phyloP scores from a whole-genome alignment of 2,797 vertebrate genomes.

The Sparus aurata region DNA sequence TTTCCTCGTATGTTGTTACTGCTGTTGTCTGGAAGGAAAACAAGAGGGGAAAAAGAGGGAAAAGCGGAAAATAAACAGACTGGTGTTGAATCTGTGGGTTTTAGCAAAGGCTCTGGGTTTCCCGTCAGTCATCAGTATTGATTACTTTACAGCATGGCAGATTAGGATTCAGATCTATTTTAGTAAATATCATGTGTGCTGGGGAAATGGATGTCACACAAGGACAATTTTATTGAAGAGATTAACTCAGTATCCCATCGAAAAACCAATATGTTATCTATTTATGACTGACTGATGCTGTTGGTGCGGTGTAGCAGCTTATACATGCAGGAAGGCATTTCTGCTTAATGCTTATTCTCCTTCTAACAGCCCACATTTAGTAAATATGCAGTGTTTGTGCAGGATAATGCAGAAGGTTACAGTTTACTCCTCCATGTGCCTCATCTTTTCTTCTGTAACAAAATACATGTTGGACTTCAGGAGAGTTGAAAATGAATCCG shows the following conservation, averaged over 20 bases:
- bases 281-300: constrained; percentile 36
- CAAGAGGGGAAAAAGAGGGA: background rate
- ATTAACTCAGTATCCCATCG: constrained; percentile 38
- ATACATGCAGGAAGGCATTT: background rate
- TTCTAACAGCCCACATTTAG: background rate
- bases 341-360: background rate
- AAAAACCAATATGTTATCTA: constrained; percentile 42
- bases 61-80: background rate
- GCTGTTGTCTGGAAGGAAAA: background rate
- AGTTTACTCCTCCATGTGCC: background rate
- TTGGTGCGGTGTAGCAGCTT: background rate
- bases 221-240: constrained; percentile 38
- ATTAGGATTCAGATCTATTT: constrained; percentile 37
- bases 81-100: constrained; percentile 7
- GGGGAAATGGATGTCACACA: background rate
- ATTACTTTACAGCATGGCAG: constrained; percentile 26
- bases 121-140: constrained; percentile 32
- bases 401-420: constrained; percentile 9
- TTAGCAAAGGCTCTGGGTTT: constrained; percentile 1
- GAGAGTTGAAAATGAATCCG: background rate
- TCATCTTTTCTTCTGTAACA: constrained; percentile 14
- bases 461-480: constrained; percentile 16
- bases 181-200: constrained; percentile 13
- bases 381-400: constrained; percentile 26
- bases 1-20: background rate